phyloP scores from a whole-genome alignment of 2,888 invertebrate species.

The Alloplasta piceator region DNA sequence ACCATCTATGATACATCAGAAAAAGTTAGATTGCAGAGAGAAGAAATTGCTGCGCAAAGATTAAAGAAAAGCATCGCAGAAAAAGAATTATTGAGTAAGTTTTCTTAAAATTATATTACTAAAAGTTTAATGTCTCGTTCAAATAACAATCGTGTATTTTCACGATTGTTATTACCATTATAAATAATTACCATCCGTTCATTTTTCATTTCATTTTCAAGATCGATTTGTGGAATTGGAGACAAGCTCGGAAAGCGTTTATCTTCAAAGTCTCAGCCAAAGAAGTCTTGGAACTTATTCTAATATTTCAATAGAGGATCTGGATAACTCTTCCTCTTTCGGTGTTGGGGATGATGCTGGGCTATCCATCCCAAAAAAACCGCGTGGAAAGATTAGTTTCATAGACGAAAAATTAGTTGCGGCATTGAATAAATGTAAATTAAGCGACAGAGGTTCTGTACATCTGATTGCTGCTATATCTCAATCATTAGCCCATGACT shows the following conservation, averaged over 20 bases:
- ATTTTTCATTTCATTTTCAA: slow-evolving; percentile 23
- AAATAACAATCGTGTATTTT: too few species aligned
- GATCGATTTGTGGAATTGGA: slow-evolving; percentile 33
- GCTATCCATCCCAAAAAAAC: slow-evolving; percentile 40
- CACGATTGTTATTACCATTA: too few species aligned
- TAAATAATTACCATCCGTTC: neutral
- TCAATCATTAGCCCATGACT: too few species aligned
- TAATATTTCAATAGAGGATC: too few species aligned
- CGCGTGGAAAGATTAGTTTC: slow-evolving; percentile 30
- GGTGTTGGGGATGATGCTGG: slow-evolving; percentile 32
- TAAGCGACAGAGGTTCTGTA: slow-evolving; percentile 21
- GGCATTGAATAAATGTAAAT: slow-evolving; percentile 26
- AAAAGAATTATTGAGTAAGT: too few species aligned
- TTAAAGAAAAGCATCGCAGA: too few species aligned
- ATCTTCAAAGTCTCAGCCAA: slow-evolving; percentile 29
- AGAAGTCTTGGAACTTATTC: slow-evolving; percentile 21
- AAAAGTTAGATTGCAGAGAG: too few species aligned
- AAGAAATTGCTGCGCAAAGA: too few species aligned
- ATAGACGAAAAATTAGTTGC: slow-evolving; percentile 38
- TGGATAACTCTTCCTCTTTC: slow-evolving; percentile 7
- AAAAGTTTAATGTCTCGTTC: too few species aligned
- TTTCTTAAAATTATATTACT: too few species aligned
- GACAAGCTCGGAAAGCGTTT: slow-evolving; percentile 33
- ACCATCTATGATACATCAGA: too few species aligned
- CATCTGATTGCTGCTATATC: slow-evolving; percentile 28